A percentile compares a stretch with the other conserved stretches of the same genome.
These are phyloP conservation scores for Ischnura elegans DNA, from an alignment of 2,888 invertebrate species.

Conservation along the genomic window DNA sequence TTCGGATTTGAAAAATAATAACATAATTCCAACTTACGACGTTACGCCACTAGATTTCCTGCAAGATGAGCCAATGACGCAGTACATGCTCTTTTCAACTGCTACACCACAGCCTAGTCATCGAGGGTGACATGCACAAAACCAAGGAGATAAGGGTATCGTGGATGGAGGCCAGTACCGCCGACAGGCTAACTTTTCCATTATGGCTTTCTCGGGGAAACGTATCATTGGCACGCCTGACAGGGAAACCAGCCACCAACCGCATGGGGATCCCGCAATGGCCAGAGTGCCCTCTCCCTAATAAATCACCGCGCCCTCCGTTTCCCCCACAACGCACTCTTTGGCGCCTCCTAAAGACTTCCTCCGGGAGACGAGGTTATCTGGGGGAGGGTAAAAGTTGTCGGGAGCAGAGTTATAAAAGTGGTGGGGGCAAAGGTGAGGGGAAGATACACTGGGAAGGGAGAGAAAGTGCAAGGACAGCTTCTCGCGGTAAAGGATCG, in stretches of 20 bases:
- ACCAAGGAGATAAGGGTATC: not conserved
- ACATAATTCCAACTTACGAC: too few relatives aligned
- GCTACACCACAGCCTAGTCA: constrained; percentile 22
- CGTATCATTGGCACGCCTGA: constrained; percentile 55
- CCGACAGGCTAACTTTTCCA: constrained; percentile 56
- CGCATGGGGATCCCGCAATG: constrained; percentile 44
- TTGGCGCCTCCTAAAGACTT: constrained; percentile 33
- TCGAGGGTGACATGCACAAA: not conserved
- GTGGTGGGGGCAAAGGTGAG: constrained; percentile 20
- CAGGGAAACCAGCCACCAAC: constrained; percentile 51
- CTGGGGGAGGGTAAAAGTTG: constrained; percentile 10
- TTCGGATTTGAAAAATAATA: too few relatives aligned
- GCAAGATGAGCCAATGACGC: not conserved
- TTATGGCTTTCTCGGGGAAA: constrained; percentile 45
- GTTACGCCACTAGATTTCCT: not conserved
- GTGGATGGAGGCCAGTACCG: not conserved
- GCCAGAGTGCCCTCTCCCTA: constrained; percentile 49
- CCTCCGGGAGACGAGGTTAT: not conserved
- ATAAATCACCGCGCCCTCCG: constrained; percentile 51
- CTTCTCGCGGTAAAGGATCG: not conserved
- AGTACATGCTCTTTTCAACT: not conserved
- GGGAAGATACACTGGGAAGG: constrained; percentile 10
- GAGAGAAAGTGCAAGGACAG: constrained; percentile 34
- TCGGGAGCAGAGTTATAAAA: constrained; percentile 37
- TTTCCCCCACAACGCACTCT: constrained; percentile 45